Evolutionary conservation across 2,888 invertebrate genomes (phyloP).

Genomic region (Lissocephala sabroskyi): DNA sequence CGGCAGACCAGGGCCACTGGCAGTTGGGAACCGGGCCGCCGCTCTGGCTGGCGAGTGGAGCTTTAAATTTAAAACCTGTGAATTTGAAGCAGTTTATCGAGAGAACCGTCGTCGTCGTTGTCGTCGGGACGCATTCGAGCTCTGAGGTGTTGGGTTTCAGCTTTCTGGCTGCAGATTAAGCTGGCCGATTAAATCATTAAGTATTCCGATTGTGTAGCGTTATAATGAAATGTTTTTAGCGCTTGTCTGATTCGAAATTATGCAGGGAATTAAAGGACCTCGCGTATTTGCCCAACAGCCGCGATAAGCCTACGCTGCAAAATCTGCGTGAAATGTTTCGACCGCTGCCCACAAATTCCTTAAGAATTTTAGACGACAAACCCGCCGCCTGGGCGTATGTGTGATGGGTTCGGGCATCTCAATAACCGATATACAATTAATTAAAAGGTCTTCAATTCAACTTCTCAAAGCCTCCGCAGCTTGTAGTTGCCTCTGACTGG

Average conservation of each 20-base stretch:
- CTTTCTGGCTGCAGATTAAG: conserved; percentile 35
- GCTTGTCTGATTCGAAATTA: conserved; percentile 71
- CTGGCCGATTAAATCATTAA: conserved; percentile 69
- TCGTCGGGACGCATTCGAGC: conserved; percentile 9
- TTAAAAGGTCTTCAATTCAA: conserved; percentile 40
- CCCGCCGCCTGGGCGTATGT: too few species aligned
- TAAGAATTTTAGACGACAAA: too few species aligned
- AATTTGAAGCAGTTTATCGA: conserved; percentile 69
- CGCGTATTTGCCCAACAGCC: conserved; percentile 42
- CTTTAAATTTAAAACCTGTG: conserved; percentile 69
- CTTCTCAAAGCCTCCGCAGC: conserved; percentile 32
- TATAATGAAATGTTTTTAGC: conserved; percentile 72
- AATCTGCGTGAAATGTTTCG: too few species aligned
- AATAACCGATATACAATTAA: conserved; percentile 69
- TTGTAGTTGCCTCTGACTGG: conserved; percentile 25
- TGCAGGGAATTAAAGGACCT: conserved; percentile 69
- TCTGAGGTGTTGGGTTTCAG: conserved; percentile 46
- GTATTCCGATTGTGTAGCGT: conserved; percentile 71
- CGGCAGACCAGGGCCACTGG: too few species aligned
- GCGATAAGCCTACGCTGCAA: too few species aligned
- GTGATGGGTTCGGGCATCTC: too few species aligned
- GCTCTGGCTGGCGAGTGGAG: conserved; percentile 21
- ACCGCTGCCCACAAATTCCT: too few species aligned
- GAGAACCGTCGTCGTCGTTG: conserved; percentile 7
- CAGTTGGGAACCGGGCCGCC: too few species aligned